These are phyloP conservation scores for Hiodon tergisus DNA, from an alignment of 2,113 vertebrate genomes.

Conservation along the genomic window DNA sequence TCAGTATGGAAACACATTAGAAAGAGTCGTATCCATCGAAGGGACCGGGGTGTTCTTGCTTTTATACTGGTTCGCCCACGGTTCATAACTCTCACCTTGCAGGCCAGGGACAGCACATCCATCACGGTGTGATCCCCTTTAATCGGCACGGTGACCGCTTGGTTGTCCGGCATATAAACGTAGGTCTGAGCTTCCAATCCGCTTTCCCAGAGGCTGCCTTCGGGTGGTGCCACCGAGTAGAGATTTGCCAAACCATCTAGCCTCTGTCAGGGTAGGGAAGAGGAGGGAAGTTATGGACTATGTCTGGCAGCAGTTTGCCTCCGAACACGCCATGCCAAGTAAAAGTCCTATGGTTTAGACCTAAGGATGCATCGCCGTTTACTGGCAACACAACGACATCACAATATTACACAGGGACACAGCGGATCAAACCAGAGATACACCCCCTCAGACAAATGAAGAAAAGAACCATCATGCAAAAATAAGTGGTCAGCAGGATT, in stretches of 20 bases:
- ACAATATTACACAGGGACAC: too few relatives aligned
- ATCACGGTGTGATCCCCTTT: conserved; percentile 73
- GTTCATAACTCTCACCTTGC: conserved; percentile 70
- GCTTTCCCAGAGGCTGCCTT: conserved; percentile 63
- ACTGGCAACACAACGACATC: too few relatives aligned
- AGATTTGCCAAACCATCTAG: conserved; percentile 66
- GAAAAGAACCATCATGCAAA: too few relatives aligned
- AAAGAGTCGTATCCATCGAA: background rate
- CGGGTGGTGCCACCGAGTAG: conserved; percentile 66
- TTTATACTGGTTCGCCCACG: background rate
- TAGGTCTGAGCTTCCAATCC: conserved; percentile 59
- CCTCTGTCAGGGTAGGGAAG: conserved; percentile 45
- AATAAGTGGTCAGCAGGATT: too few relatives aligned
- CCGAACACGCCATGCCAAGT: background rate
- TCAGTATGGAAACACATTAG: background rate
- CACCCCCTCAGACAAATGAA: too few relatives aligned
- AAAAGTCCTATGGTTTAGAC: too few relatives aligned
- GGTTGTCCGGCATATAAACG: conserved; percentile 72
- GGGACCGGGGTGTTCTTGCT: background rate
- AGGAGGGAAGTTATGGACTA: background rate
- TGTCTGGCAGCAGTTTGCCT: too few relatives aligned
- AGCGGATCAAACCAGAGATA: too few relatives aligned
- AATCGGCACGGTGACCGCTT: conserved; percentile 66
- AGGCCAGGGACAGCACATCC: conserved; percentile 75
- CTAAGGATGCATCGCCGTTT: too few relatives aligned